phyloP scores from a whole-genome alignment of 2,113 vertebrate genomes.

The Clarias magur region DNA sequence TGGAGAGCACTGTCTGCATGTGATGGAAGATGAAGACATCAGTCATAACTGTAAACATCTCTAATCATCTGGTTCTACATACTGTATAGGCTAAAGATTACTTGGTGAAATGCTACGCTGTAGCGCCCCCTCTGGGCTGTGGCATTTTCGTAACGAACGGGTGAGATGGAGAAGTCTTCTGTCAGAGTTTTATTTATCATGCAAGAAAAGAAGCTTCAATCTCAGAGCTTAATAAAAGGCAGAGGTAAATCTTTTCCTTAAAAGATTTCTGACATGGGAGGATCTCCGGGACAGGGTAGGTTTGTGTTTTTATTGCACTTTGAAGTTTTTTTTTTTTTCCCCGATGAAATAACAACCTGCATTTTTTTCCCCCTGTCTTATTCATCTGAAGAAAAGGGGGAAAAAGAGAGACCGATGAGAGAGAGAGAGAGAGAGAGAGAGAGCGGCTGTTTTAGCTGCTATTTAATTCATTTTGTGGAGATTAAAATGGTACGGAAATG shows the following conservation, averaged over 20 bases:
- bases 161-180: not conserved
- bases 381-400: too few relatives aligned
- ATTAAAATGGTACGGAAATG: too few relatives aligned
- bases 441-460: too few relatives aligned
- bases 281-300: not conserved
- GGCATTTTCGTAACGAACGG: not conserved
- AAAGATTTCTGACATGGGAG: not conserved
- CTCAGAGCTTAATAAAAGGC: not conserved
- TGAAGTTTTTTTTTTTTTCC: too few relatives aligned
- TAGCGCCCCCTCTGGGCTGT: not conserved
- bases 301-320: too few relatives aligned
- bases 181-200: not conserved
- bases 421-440: too few relatives aligned
- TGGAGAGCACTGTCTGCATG: slow-evolving; percentile 40
- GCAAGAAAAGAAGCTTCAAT: not conserved
- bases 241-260: too few relatives aligned
- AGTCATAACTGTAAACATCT: slow-evolving; percentile 16
- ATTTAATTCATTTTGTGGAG: too few relatives aligned
- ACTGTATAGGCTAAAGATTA: not conserved
- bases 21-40: slow-evolving; percentile 37
- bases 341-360: too few relatives aligned
- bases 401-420: too few relatives aligned
- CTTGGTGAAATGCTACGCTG: not conserved
- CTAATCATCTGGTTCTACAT: not conserved
- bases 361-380: too few relatives aligned